Evolutionary conservation across 2,888 invertebrate species (phyloP).

Genomic region (Branchellion lobata): DNA sequence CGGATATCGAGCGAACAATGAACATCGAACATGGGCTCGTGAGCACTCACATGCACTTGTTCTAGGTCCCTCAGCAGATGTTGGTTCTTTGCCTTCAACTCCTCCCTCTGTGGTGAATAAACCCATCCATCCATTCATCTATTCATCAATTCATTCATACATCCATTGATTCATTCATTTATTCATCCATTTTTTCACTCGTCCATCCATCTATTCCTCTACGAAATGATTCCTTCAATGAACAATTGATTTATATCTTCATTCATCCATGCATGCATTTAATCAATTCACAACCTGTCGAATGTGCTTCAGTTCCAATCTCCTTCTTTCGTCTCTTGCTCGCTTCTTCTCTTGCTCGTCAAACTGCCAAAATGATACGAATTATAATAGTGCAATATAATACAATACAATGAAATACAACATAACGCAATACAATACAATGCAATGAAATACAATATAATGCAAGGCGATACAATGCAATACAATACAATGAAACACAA

Average conservation of each 20-base stretch:
- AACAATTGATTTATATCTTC: too few relatives aligned
- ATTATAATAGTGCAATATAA: too few relatives aligned
- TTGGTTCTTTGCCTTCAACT: slow-evolving; percentile 83
- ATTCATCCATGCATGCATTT: too few relatives aligned
- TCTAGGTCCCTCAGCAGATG: slow-evolving; percentile 84
- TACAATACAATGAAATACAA: not conserved
- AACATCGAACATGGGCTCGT: too few relatives aligned
- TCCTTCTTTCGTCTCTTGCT: slow-evolving; percentile 85
- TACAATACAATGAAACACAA: not conserved
- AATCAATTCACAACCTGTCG: slow-evolving; percentile 60
- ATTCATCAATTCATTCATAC: too few relatives aligned
- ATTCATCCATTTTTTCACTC: too few relatives aligned
- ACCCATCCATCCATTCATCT: not conserved
- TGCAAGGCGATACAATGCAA: too few relatives aligned
- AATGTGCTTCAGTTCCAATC: slow-evolving; percentile 88
- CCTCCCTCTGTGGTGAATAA: slow-evolving; percentile 74
- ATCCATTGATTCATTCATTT: too few relatives aligned
- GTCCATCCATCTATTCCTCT: too few relatives aligned
- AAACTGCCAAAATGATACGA: too few relatives aligned
- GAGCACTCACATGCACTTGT: slow-evolving; percentile 76
- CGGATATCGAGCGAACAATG: too few relatives aligned
- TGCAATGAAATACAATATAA: not conserved
- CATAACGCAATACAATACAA: not conserved
- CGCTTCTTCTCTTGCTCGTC: slow-evolving; percentile 95
- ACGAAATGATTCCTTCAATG: too few relatives aligned